Evolutionary conservation across 2,888 invertebrate genomes (phyloP).

Genomic region (Idaea aversata): DNA sequence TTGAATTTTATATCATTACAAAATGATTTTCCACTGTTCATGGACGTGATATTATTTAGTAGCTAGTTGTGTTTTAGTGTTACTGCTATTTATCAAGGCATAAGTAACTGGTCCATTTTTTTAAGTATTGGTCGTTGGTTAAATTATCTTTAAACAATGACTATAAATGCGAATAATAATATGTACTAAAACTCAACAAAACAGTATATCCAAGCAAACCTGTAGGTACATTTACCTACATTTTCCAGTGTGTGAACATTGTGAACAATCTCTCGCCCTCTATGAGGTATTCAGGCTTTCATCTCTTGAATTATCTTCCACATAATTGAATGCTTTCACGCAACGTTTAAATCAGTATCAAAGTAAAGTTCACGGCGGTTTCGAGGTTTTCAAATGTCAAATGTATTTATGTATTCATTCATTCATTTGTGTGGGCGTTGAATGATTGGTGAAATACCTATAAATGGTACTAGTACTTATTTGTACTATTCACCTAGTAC

Average conservation of each 20-base stretch:
- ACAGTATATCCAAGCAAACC: background rate
- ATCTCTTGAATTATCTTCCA: slow-evolving; percentile 1
- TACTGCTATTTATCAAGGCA: too few relatives aligned
- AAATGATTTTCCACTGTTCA: too few relatives aligned
- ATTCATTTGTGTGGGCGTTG: background rate
- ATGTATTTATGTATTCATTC: background rate
- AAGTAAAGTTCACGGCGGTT: background rate
- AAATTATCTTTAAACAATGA: background rate
- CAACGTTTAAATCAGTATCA: background rate
- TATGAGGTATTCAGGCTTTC: background rate
- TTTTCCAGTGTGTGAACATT: background rate
- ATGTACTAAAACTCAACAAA: background rate
- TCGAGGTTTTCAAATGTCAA: background rate
- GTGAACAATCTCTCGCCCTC: background rate
- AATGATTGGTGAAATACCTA: too few relatives aligned
- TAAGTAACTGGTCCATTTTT: too few relatives aligned
- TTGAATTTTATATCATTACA: too few relatives aligned
- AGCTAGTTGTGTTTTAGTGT: too few relatives aligned
- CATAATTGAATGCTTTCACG: slow-evolving; percentile 1
- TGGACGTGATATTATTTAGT: too few relatives aligned
- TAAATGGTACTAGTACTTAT: too few relatives aligned
- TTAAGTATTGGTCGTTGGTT: too few relatives aligned
- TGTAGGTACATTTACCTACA: background rate
- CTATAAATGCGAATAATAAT: background rate
- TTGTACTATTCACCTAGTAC: too few relatives aligned